A percentile compares a stretch with the other conserved stretches of the same genome.
Evolutionary conservation across 2,888 invertebrate genomes (phyloP).

Genomic region (Hemithea aestivaria): DNA sequence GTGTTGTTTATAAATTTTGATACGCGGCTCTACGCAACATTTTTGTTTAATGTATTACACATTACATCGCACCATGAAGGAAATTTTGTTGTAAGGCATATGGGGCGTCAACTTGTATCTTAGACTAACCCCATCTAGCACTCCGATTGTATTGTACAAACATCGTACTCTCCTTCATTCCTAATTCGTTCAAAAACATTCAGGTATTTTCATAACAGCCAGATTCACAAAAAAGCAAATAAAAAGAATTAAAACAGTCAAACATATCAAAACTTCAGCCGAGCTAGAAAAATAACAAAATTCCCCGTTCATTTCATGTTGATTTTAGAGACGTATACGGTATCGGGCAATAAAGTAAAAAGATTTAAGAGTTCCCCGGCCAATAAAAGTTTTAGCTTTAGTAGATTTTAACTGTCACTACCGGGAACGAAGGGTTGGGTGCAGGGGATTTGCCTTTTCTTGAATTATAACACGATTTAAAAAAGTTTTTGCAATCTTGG

Average conservation of each 20-base stretch:
- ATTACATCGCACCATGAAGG: too few species aligned
- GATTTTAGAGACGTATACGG: conserved; percentile 36
- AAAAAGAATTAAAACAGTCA: not conserved
- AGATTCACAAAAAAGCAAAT: not conserved
- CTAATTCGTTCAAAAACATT: too few species aligned
- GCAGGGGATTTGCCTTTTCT: conserved; percentile 20
- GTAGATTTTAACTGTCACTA: conserved; percentile 46
- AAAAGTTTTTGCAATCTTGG: conserved; percentile 20
- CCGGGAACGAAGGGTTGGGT: conserved; percentile 18
- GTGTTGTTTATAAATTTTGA: too few species aligned
- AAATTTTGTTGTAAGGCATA: too few species aligned
- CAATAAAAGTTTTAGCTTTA: conserved; percentile 51
- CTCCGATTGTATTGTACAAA: too few species aligned
- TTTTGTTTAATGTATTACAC: too few species aligned
- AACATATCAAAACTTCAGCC: conserved; percentile 5
- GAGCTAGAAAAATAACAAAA: conserved; percentile 7
- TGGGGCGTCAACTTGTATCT: too few species aligned
- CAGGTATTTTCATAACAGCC: too few species aligned
- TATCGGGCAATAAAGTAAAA: conserved; percentile 48
- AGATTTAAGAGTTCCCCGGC: conserved; percentile 46
- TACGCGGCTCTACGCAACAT: too few species aligned
- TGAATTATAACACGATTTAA: conserved; percentile 26
- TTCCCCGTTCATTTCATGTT: conserved; percentile 24
- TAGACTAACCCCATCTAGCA: too few species aligned
- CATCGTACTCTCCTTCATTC: too few species aligned